A percentile compares a stretch with the other conserved stretches of the same genome.
Conservation (phyloP, 2,888 invertebrate species). For the Acrocyrtus sp. region DNA sequence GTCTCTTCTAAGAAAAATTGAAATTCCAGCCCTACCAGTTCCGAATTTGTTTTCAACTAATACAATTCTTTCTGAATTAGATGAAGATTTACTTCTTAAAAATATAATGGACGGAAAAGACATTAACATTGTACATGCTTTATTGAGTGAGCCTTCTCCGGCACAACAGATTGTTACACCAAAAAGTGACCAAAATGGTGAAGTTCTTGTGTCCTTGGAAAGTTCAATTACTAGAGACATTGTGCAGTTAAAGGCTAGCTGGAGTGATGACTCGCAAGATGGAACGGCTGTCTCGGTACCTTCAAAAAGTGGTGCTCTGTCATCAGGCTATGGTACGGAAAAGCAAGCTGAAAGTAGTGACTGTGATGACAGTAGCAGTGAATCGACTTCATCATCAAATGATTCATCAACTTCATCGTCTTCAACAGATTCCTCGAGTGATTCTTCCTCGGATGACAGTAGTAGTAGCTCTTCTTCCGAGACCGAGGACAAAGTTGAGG, state of each 20-base stretch:
- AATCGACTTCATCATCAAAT: slow-evolving; percentile 42
- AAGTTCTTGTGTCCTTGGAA: background rate
- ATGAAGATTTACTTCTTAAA: slow-evolving; percentile 55
- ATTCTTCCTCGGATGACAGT: slow-evolving; percentile 31
- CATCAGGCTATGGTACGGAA: slow-evolving; percentile 54
- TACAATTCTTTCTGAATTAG: slow-evolving; percentile 51
- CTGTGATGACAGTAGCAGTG: slow-evolving; percentile 6
- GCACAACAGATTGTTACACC: background rate
- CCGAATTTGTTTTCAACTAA: slow-evolving; percentile 32
- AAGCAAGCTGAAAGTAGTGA: slow-evolving; percentile 22
- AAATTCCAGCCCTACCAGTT: slow-evolving; percentile 6
- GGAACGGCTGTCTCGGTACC: slow-evolving; percentile 1
- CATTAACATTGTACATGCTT: slow-evolving; percentile 47
- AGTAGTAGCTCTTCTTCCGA: slow-evolving; percentile 35
- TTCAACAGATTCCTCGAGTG: slow-evolving; percentile 27
- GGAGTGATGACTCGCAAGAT: slow-evolving; percentile 60
- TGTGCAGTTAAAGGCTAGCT: too few species aligned
- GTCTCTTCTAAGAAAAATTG: slow-evolving; percentile 30
- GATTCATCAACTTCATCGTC: slow-evolving; percentile 41
- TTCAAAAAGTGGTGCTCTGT: too few species aligned
- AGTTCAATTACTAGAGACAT: too few species aligned
- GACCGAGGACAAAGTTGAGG: slow-evolving; percentile 31
- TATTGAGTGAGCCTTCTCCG: slow-evolving; percentile 46
- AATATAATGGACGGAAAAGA: slow-evolving; percentile 50
- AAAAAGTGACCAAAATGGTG: background rate